Conservation (phyloP, 2,113 vertebrate genomes). For the Neopipo cinnamomea region DNA sequence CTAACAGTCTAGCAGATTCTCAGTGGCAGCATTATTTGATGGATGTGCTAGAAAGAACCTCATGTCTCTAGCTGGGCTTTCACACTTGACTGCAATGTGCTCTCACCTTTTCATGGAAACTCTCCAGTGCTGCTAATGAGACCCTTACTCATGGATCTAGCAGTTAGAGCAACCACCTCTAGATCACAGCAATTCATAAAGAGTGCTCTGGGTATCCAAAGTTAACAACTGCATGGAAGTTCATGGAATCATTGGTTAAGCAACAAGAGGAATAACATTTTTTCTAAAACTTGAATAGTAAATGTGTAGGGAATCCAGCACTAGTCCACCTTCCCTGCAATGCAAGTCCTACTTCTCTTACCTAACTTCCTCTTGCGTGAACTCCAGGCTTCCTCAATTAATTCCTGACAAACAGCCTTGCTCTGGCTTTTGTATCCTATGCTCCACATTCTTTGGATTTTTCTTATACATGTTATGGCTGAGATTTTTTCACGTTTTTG, state of each 20-base stretch:
- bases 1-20: not conserved
- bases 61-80: not conserved
- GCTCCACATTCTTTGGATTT: not conserved
- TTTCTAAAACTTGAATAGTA: not conserved
- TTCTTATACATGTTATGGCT: not conserved
- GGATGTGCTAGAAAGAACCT: not conserved
- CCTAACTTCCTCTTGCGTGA: not conserved
- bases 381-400: not conserved
- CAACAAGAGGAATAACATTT: not conserved
- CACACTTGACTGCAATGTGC: not conserved
- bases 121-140: not conserved
- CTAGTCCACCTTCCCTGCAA: not conserved
- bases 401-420: not conserved
- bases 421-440: not conserved
- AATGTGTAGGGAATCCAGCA: not conserved
- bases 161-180: not conserved
- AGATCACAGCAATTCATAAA: not conserved
- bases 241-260: not conserved
- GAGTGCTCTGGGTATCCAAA: not conserved
- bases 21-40: not conserved
- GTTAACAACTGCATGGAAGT: not conserved
- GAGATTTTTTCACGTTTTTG: not conserved
- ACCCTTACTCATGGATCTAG: not conserved
- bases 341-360: not conserved
- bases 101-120: not conserved